Base-by-base conservation (phyloP, 2,113 vertebrate species). In the Monarcha castaneiventris region DNA sequence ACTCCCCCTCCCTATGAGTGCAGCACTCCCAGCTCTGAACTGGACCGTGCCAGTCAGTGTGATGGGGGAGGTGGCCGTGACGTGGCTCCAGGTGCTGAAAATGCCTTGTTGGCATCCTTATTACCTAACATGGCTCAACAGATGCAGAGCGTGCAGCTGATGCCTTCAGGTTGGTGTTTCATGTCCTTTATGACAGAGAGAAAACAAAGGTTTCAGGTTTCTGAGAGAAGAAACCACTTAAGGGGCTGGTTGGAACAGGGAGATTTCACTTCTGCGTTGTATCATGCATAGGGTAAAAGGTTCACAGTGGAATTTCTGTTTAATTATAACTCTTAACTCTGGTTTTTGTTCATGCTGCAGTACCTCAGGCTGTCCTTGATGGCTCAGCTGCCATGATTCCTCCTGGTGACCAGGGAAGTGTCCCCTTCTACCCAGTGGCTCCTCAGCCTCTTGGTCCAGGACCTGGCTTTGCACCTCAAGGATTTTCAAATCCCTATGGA, bases 91-190 rank as follows among this genome's bases (percentile, higher is more conserved):
- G 92, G 93, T 52, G 72, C 98, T 7, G 98, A 98, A 73, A 99
- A 99, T 72, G 97, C 98, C 0, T 87, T 99, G 56, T 97, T 99
- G 97, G 98, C 96, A 6, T 98, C 98, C 6, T 94, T 99, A 4
- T 82, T 98, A 55, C 98, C 98, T 6, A 97, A 73, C 19, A 43
- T 97, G 22, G 97, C 98, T 48, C 96, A 94, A 9, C 90, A 98
- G 26, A 94, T 95, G 59, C 96, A 96, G 35, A 97, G 96, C 1
- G 97, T 99, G 25, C 99, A 98, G 88, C 98, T 99, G 67, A 98
- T 99, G 98, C 99, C 99, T 73, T 99, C 99, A 98, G 99, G 99
- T 99, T 91, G 75, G 97, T 95, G 77, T 79, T 81, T 78, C 41
- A 9, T 30, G 10, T 64, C 64, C 59, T 84, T 56, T 8, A 0